Evolutionary conservation across 35 echinoderm and acorn worm species (phyloP), one percentile per base, ranked within the genome.

Genomic region (Eucidaris tribuloides): DNA sequence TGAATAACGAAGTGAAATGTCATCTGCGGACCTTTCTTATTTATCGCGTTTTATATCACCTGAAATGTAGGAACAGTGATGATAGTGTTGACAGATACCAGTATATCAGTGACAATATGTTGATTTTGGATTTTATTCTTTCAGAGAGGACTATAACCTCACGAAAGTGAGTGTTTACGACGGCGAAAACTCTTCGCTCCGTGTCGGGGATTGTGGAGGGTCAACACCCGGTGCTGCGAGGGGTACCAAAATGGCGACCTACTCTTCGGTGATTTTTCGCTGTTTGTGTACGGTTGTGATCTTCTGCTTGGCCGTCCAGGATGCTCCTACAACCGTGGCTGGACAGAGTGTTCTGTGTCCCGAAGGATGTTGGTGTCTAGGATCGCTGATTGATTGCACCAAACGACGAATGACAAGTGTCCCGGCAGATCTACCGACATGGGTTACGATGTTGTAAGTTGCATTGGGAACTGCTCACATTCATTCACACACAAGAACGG

Each of bases 381-480:
- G 88, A 42, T 70, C 71, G 9, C 58, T 90, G 58, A 81, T 84
- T 3, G 88, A 90, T 42, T 90, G 88, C 40, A 90, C 68, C 54
- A 71, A 90, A 76, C 45, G 64, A 61, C 46, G 84, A 57, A 45
- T 90, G 37, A 83, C 81, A 40, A 40, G 42, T 34, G 31, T 90
- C 45, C 88, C 88, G 32, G 44, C 36, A 11, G 62, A 71, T 70
- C 78, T 90, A 24, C 81, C 82, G 25, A 74, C 52, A 40, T 90
- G 81, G 81, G 70, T 78, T 37, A 78, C 66, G 42, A 90, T 90
- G 45, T 43, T 90, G 88, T 90, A 84, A 90, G 88, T 90, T n/a
- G n/a, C n/a, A n/a, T n/a, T n/a, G n/a, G n/a, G n/a, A n/a, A n/a
- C n/a, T n/a, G n/a, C n/a, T n/a, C n/a, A n/a, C n/a, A n/a, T n/a